Evolutionary conservation across 2,113 vertebrate species (phyloP).

Genomic region (Myanophis thanlyinensis): DNA sequence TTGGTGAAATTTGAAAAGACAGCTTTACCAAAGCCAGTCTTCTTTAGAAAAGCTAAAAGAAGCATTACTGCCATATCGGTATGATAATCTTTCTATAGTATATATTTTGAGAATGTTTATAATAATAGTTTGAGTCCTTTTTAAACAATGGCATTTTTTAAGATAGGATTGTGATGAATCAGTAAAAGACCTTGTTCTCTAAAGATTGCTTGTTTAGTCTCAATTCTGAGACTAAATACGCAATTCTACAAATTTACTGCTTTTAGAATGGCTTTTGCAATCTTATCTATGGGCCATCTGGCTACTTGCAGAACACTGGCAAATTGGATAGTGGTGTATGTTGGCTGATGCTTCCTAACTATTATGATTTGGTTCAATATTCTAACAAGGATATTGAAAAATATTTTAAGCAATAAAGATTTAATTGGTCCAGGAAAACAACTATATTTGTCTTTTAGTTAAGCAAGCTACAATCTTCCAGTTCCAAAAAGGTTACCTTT

Average conservation of each 20-base stretch:
- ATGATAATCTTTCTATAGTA: neutral
- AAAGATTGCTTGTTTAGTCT: neutral
- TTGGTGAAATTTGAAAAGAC: conserved; percentile 78
- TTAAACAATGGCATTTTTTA: neutral
- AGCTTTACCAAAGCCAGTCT: conserved; percentile 72
- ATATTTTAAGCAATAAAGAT: neutral
- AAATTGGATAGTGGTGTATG: neutral
- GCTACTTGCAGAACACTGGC: neutral
- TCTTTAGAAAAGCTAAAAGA: conserved; percentile 76
- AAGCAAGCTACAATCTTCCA: conserved; percentile 53
- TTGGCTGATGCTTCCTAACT: neutral
- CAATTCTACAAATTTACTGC: neutral
- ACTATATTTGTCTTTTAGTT: conserved; percentile 50
- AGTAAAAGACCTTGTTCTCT: neutral
- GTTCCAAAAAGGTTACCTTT: conserved; percentile 82
- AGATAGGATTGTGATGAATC: neutral
- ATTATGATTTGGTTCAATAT: neutral
- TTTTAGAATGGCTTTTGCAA: neutral
- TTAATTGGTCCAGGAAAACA: neutral
- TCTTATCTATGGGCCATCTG: neutral
- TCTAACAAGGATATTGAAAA: neutral
- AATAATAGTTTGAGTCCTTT: neutral
- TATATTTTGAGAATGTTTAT: neutral
- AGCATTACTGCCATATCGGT: conserved; percentile 51
- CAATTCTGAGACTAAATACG: neutral